These are phyloP conservation scores for Triplophysa yarkandensis DNA, from an alignment of 2,797 vertebrate species.

Conservation along the genomic window DNA sequence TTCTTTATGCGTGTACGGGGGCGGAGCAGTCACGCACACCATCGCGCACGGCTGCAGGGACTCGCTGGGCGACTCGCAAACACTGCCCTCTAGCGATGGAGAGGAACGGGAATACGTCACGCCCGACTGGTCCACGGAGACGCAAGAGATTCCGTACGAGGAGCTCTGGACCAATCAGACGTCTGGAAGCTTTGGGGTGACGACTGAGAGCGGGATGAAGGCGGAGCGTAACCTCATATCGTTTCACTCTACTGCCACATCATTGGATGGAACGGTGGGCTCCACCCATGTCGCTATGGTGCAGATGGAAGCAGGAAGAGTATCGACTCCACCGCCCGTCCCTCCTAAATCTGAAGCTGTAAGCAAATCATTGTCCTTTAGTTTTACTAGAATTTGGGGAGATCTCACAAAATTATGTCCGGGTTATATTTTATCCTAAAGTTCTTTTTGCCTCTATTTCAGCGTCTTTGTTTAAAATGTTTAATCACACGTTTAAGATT, in stretches of 20 bases:
- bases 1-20: conserved; percentile 77
- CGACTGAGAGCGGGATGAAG: conserved; percentile 72
- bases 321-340: conserved; percentile 84
- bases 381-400: background rate
- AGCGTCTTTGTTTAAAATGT: background rate
- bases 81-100: conserved; percentile 57
- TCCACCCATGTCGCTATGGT: conserved; percentile 66
- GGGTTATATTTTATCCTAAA: background rate
- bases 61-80: conserved; percentile 68
- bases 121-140: conserved; percentile 87
- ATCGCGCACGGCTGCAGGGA: conserved; percentile 75
- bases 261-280: conserved; percentile 73
- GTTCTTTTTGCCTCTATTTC: too few species aligned
- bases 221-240: conserved; percentile 83
- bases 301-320: conserved; percentile 70
- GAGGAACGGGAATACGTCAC: conserved; percentile 89
- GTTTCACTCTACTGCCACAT: conserved; percentile 73
- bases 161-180: conserved; percentile 91
- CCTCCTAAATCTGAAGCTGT: conserved; percentile 98
- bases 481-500: background rate
- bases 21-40: conserved; percentile 60
- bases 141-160: conserved; percentile 94
- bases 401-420: background rate
- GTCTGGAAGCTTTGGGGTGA: conserved; percentile 64
- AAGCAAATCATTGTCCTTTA: conserved; percentile 68